phyloP scores from a whole-genome alignment of 2,888 invertebrate genomes.

The Proisotoma minuta region DNA sequence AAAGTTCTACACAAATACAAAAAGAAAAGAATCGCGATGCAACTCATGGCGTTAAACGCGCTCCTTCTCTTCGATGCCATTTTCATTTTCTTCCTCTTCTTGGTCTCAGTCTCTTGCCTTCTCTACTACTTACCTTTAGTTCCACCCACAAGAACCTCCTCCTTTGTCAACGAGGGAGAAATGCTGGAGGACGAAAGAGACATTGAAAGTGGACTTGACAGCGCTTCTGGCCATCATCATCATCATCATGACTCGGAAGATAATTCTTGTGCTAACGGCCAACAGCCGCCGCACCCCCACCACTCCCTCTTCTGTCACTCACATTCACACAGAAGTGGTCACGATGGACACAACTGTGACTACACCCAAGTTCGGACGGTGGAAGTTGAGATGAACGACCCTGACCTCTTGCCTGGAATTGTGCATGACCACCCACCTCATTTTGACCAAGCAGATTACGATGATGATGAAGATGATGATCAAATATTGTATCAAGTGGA shows the following conservation, averaged over 20 bases:
- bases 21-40: constrained; percentile 56
- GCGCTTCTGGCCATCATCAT: neutral
- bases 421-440: too few species aligned
- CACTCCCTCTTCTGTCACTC: constrained; percentile 22
- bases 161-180: constrained; percentile 39
- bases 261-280: too few species aligned
- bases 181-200: constrained; percentile 22
- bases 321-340: constrained; percentile 29
- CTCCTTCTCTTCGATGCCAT: constrained; percentile 83
- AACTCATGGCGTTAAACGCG: constrained; percentile 78
- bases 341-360: too few species aligned
- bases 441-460: too few species aligned
- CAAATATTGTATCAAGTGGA: too few species aligned
- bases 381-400: too few species aligned
- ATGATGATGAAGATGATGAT: too few species aligned
- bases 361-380: too few species aligned
- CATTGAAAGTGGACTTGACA: constrained; percentile 40
- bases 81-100: constrained; percentile 79
- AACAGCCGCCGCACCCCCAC: constrained; percentile 5
- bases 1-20: neutral
- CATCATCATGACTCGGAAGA: constrained; percentile 15
- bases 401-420: too few species aligned
- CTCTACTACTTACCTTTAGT: constrained; percentile 69
- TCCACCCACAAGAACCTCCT: constrained; percentile 44
- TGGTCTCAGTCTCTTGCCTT: constrained; percentile 75